Conservation (phyloP, 92 coral and sea anemone species). For the Palythoa caribaeorum region DNA sequence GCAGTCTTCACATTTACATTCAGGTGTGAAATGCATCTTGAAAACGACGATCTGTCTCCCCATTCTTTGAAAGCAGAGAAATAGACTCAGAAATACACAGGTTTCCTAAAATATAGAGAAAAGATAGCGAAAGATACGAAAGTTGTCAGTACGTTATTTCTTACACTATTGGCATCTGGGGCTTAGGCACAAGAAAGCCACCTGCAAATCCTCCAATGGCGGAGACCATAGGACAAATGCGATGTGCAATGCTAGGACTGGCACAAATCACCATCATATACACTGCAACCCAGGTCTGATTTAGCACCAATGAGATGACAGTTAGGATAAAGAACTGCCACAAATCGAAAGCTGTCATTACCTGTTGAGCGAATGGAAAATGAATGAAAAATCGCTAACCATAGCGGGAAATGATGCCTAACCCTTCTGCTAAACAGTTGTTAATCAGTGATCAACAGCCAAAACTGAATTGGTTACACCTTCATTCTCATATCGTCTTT, state of each 20-base stretch:
- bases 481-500: no score
- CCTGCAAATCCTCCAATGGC: conserved; percentile 80
- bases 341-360: conserved; percentile 59
- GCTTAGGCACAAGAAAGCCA: conserved; percentile 74
- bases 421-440: no score
- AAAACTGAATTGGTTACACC: no score
- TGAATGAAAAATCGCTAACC: background rate
- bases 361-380: conserved; percentile 24
- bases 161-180: conserved; percentile 74
- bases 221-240: conserved; percentile 78
- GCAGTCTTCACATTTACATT: no score
- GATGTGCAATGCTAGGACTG: conserved; percentile 68
- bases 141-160: background rate
- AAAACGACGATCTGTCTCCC: no score
- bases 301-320: conserved; percentile 67
- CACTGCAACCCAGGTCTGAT: conserved; percentile 76
- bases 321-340: conserved; percentile 63
- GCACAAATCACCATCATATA: conserved; percentile 79
- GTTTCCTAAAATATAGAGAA: background rate
- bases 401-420: no score
- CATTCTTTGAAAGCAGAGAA: no score
- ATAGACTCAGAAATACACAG: no score
- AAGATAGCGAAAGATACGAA: no score
- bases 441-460: no score
- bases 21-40: no score